phyloP scores from a whole-genome alignment of 2,888 invertebrate species.

The Tipula helvola region DNA sequence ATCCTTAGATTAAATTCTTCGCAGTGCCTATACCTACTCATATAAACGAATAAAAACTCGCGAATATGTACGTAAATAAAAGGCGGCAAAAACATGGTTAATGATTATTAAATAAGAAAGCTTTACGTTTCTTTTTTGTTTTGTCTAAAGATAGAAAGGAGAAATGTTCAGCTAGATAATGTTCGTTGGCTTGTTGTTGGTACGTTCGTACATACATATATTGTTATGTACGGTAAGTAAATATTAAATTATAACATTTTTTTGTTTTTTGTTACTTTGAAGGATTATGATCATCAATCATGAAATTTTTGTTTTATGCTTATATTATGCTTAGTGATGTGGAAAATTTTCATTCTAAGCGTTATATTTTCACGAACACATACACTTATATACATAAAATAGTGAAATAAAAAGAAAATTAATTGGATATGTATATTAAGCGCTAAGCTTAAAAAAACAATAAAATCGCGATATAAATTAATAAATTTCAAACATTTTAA shows the following conservation, averaged over 20 bases:
- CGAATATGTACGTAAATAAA: not conserved
- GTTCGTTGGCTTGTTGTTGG: not conserved
- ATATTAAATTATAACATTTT: not conserved
- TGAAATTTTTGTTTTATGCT: not conserved
- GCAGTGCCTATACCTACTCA: not conserved
- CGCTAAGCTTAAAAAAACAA: not conserved
- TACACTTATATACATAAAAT: not conserved
- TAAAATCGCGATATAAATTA: not conserved
- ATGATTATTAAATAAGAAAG: conserved; percentile 4
- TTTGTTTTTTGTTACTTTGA: not conserved
- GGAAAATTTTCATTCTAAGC: not conserved
- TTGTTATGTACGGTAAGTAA: not conserved
- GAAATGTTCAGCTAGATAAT: not conserved
- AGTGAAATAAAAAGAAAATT: not conserved
- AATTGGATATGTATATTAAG: not conserved
- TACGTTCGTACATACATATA: not conserved
- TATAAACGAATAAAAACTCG: not conserved
- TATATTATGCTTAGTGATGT: not conserved
- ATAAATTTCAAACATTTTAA: not conserved
- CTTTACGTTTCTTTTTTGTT: not conserved
- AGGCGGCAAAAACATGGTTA: not conserved
- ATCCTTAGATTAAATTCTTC: not conserved
- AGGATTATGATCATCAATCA: conserved; percentile 4
- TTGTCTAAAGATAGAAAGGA: not conserved
- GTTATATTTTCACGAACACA: not conserved